Evolutionary conservation across 37 sponge, comb jelly and placozoan genomes (phyloP), one percentile per base, ranked within the genome.

Genomic region (Theonella swinhoei): DNA sequence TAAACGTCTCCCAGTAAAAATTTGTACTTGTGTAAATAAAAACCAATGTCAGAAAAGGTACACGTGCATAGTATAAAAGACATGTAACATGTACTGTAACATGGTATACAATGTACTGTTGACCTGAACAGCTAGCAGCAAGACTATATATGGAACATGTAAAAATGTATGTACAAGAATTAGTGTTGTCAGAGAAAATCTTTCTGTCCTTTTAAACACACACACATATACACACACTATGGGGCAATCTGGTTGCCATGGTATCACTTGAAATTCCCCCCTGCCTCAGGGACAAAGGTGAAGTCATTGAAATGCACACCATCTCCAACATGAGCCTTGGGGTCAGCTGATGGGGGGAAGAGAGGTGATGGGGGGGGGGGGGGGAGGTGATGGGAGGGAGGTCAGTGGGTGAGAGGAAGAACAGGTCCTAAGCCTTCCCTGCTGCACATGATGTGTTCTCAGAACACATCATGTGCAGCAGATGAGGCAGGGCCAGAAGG

Each of bases 241-340:
- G 61, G 7, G 61, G 11, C 39, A 42, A 59, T 35, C 7, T 4
- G 19, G 54, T 14, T 47, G 14, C 54, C 54, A 47, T 47, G 54
- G 54, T 14, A 64, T 64, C 70, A 80, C 39, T 89, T 29, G 61
- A 89, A 89, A 34, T 83, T 84, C n/a, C 64, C 42, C 14, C 90
- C 90, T 19, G 42, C 58, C 64, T 91, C 87, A 42, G 83, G 84
- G 24, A 82, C 87, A 83, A 83, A 91, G 1, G 91, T 87, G 75
- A 91, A 91, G 71, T 86, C 91, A 19, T 91, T 80, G 42, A 91
- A 91, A 47, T 91, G 91, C 0, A 91, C 91, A 0, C 84, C 87
- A 24, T 87, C 91, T 23, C 91, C 91, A 1, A 85, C 86, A 80
- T 84, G 85, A 39, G 91, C 91, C 70, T 85, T 75, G 37, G 91